Evolutionary conservation across 1,140 invertebrate genomes (phyloP).

Genomic region (Drosophila ananassae): DNA sequence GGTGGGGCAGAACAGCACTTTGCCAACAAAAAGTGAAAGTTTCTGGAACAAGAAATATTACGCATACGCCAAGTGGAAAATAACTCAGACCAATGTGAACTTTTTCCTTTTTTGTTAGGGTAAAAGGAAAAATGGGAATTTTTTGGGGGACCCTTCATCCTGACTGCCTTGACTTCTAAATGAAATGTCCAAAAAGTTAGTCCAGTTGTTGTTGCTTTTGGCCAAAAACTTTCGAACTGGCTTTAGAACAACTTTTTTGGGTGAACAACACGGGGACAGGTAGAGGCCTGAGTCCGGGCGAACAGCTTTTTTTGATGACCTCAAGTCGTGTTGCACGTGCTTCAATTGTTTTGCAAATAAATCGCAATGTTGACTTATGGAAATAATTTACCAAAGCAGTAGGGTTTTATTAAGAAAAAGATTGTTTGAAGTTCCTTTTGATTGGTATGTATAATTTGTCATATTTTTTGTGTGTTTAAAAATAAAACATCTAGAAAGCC

Average conservation of each 20-base stretch:
- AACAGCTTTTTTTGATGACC: conserved; percentile 31
- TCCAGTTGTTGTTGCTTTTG: conserved; percentile 33
- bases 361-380: conserved; percentile 13
- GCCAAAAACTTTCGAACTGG: conserved; percentile 48
- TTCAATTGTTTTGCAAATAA: conserved; percentile 56
- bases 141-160: background rate
- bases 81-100: conserved; percentile 40
- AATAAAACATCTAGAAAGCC: background rate
- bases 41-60: conserved; percentile 57
- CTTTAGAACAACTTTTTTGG: conserved; percentile 53
- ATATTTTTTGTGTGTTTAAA: background rate
- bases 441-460: too few relatives aligned
- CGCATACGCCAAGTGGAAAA: conserved; percentile 54
- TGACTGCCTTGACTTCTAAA: conserved; percentile 4
- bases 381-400: background rate
- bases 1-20: background rate
- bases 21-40: conserved; percentile 45
- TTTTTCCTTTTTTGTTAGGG: conserved; percentile 43
- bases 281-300: conserved; percentile 4
- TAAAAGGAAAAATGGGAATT: conserved; percentile 2
- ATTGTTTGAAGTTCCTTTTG: too few relatives aligned
- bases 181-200: conserved; percentile 56
- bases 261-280: conserved; percentile 1
- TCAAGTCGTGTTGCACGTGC: conserved; percentile 38
- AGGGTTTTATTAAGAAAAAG: too few relatives aligned